Evolutionary conservation across 2,113 vertebrate species (phyloP).

Genomic region (Montifringilla adamsi): DNA sequence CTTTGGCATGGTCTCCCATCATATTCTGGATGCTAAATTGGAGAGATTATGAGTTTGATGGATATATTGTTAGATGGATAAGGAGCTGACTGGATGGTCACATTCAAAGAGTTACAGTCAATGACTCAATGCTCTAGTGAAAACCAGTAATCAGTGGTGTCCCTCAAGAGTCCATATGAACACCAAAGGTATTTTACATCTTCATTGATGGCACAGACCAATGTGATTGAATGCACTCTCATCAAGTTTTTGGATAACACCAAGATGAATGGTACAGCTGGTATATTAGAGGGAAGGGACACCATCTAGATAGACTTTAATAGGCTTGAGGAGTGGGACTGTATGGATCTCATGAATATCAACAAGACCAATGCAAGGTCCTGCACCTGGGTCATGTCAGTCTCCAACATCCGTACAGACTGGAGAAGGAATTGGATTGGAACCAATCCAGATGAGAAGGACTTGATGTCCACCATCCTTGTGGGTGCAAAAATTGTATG

Average conservation of each 20-base stretch:
- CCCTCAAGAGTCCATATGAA: not conserved
- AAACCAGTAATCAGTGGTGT: not conserved
- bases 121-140: not conserved
- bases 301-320: not conserved
- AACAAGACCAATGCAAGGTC: not conserved
- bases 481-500: not conserved
- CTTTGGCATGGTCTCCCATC: not conserved
- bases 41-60: not conserved
- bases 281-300: not conserved
- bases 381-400: not conserved
- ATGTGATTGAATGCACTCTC: not conserved
- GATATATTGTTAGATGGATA: not conserved
- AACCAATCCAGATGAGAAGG: not conserved
- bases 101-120: not conserved
- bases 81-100: not conserved
- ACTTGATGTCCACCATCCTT: not conserved
- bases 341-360: not conserved
- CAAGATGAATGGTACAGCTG: not conserved
- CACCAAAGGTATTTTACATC: not conserved
- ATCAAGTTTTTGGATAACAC: not conserved
- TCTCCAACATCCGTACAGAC: not conserved
- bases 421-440: not conserved
- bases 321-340: not conserved
- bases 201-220: not conserved
- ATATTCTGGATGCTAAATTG: not conserved